Base-by-base conservation (phyloP, 2,888 invertebrate genomes). In the Alsophila aescularia region DNA sequence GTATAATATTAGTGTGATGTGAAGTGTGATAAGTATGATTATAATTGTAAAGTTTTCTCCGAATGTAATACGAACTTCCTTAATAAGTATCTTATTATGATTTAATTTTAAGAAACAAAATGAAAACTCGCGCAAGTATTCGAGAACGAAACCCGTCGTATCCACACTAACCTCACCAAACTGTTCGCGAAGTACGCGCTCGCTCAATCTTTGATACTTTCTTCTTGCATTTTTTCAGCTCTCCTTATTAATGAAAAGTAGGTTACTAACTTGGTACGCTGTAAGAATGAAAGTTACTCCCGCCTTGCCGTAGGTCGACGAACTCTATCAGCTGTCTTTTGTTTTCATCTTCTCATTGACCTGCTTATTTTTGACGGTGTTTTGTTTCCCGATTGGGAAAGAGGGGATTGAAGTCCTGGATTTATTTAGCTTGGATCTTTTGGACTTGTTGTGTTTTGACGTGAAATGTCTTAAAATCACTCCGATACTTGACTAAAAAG, bases 151-250 rank as follows among this genome's bases (percentile, higher is more conserved):
- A 45, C 31, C 16, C 8, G n/a, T 18, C 69, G 37, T 67, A 79
- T 82, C 90, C 84, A 68, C 62, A 48, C 40, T 54, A 69, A 59
- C 35, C 83, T 80, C 62, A 67, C 82, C 72, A 54, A 70, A 70
- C 81, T 77, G 77, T 77, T 78, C 75, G 77, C 80, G 80, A 91
- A 90, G 81, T 91, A 90, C 88, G 87, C 88, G 85, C 85, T 78
- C 85, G 87, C 88, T 90, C 90, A 90, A 91, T 91, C 91, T 91
- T 90, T 91, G 91, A 91, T 91, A 91, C 91, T 91, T 90, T 89
- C 90, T 89, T 91, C 90, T 81, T 90, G 90, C 89, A 90, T 91
- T 91, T 91, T 89, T 91, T 91, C 89, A 91, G 90, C 87, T 87
- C 83, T 84, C 84, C 90, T 90, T 91, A 91, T 91, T 91, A 91